Percentiles rank a stretch among this genome's conserved stretches.
These are phyloP conservation scores for Sarcophaga carnaria DNA, from an alignment of 2,888 invertebrate genomes.

Conservation along the genomic window DNA sequence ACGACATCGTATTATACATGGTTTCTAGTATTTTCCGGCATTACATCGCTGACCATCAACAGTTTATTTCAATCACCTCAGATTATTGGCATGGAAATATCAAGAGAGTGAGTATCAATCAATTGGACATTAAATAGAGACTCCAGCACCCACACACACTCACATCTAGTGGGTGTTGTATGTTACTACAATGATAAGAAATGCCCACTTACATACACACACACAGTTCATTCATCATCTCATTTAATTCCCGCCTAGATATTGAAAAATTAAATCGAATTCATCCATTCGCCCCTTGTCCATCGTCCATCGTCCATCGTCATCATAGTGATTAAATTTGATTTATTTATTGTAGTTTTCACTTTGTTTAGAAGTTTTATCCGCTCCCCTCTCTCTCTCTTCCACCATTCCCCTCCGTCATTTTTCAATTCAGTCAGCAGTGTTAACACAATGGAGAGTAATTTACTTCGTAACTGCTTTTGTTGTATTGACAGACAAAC, in stretches of 20 bases:
- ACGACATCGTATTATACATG: constrained; percentile 80
- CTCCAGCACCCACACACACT: too few species aligned
- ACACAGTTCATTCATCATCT: too few species aligned
- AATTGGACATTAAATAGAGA: too few species aligned
- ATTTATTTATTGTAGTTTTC: constrained; percentile 35
- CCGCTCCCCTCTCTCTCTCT: neutral
- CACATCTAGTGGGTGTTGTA: neutral
- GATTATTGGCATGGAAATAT: constrained; percentile 84
- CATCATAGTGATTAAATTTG: constrained; percentile 43
- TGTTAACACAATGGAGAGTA: too few species aligned
- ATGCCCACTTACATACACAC: neutral
- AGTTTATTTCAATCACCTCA: constrained; percentile 83
- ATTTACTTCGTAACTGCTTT: too few species aligned
- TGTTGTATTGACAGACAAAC: too few species aligned
- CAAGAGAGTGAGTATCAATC: constrained; percentile 80
- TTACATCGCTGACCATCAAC: constrained; percentile 82
- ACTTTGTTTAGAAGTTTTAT: constrained; percentile 25
- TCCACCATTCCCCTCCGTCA: neutral
- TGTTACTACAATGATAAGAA: neutral
- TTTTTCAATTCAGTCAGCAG: neutral
- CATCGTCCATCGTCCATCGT: too few species aligned
- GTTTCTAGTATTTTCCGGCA: constrained; percentile 81
- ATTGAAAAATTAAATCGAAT: neutral
- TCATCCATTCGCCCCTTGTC: neutral
- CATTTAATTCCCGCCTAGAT: neutral